These are phyloP conservation scores for Crocodylus rhombifer DNA, from an alignment of 2,797 vertebrate species.

Conservation along the genomic window DNA sequence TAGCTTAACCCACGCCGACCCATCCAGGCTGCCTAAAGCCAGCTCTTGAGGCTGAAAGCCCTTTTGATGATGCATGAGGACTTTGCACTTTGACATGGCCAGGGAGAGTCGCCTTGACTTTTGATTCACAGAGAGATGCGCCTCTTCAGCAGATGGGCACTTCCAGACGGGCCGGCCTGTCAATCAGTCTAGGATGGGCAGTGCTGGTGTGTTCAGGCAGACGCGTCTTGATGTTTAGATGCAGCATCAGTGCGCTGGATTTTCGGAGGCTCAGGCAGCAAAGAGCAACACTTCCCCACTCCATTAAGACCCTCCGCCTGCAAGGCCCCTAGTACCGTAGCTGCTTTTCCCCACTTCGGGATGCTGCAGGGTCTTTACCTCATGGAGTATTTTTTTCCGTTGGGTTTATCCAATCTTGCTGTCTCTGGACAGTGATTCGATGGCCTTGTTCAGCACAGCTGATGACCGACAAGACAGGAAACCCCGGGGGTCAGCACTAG, in stretches of 20 bases:
- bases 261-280: conserved; percentile 65
- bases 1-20: conserved; percentile 59
- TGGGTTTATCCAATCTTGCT: conserved; percentile 69
- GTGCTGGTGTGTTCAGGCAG: conserved; percentile 71
- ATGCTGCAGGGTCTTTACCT: conserved; percentile 38
- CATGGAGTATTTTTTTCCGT: conserved; percentile 63
- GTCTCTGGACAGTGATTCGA: conserved; percentile 57
- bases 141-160: conserved; percentile 61
- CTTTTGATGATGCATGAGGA: conserved; percentile 63
- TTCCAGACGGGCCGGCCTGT: conserved; percentile 71
- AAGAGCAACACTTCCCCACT: conserved; percentile 75
- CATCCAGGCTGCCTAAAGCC: conserved; percentile 65
- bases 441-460: conserved; percentile 54
- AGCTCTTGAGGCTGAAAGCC: conserved; percentile 65
- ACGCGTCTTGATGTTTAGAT: conserved; percentile 71
- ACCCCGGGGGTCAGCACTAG: neutral
- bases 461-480: conserved; percentile 22
- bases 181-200: conserved; percentile 71
- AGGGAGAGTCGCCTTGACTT: conserved; percentile 50
- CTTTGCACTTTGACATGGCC: conserved; percentile 31
- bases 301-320: conserved; percentile 71
- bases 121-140: conserved; percentile 53
- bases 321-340: conserved; percentile 64
- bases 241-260: conserved; percentile 73
- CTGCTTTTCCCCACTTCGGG: conserved; percentile 39